Percentiles rank a stretch among this genome's conserved stretches.
These are phyloP conservation scores for Drosophila subobscura DNA, from an alignment of 1,140 invertebrate species.

Conservation along the genomic window DNA sequence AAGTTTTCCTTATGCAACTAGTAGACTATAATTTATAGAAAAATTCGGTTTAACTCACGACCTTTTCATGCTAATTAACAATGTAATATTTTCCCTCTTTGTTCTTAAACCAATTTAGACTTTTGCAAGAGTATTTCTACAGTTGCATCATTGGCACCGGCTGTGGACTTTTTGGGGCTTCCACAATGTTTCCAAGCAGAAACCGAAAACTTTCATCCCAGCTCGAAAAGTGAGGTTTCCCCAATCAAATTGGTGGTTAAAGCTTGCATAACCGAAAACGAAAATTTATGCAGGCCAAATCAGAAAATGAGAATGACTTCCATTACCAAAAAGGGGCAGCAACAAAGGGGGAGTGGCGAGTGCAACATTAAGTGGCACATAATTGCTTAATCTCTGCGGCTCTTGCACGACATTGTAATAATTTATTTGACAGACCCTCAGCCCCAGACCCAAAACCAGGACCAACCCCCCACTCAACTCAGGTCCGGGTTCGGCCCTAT, in stretches of 20 bases:
- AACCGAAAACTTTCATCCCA: slow-evolving; percentile 13
- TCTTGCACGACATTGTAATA: slow-evolving; percentile 81
- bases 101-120: too few species aligned
- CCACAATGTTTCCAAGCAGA: not conserved
- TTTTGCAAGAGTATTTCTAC: too few species aligned
- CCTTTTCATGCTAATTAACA: too few species aligned
- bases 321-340: not conserved
- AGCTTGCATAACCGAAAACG: slow-evolving; percentile 43
- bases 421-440: slow-evolving; percentile 73
- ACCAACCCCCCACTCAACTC: not conserved
- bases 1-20: too few species aligned
- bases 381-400: slow-evolving; percentile 82
- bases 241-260: slow-evolving; percentile 67
- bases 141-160: too few species aligned
- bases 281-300: slow-evolving; percentile 29
- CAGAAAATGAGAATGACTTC: slow-evolving; percentile 48
- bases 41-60: too few species aligned
- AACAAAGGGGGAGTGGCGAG: slow-evolving; percentile 8
- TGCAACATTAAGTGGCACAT: slow-evolving; percentile 81
- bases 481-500: not conserved
- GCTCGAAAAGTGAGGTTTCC: slow-evolving; percentile 1
- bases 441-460: slow-evolving; percentile 22
- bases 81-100: too few species aligned
- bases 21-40: too few species aligned
- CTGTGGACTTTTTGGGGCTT: slow-evolving; percentile 18